Evolutionary conservation across 2,888 invertebrate species (phyloP).

Genomic region (Ochlodes sylvanus): DNA sequence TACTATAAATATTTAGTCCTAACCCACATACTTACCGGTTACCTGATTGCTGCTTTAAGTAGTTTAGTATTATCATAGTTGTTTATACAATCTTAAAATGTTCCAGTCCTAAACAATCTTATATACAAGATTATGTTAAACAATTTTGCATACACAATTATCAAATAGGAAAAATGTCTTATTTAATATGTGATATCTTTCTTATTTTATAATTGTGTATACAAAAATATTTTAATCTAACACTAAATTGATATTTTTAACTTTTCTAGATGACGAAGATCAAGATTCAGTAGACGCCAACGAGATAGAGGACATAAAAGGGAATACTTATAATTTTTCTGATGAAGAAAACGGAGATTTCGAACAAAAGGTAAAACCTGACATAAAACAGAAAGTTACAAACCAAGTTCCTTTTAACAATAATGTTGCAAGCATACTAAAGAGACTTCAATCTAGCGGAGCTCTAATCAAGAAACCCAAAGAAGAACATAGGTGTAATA

Average conservation of each 20-base stretch:
- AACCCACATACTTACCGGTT: no score
- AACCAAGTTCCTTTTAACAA: slow-evolving; percentile 47
- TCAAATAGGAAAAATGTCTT: no score
- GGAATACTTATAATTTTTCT: slow-evolving; percentile 15
- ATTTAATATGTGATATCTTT: no score
- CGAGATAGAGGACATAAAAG: slow-evolving; percentile 5
- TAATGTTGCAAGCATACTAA: slow-evolving; percentile 67
- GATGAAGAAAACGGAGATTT: slow-evolving; percentile 37
- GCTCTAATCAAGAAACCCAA: slow-evolving; percentile 71
- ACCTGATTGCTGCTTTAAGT: no score
- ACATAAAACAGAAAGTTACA: slow-evolving; percentile 41
- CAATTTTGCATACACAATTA: no score
- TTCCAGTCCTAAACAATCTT: no score
- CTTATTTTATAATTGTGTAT: no score
- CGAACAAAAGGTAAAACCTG: slow-evolving; percentile 47
- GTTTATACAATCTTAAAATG: neutral
- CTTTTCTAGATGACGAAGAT: slow-evolving; percentile 57
- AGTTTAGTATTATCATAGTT: neutral
- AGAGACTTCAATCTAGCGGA: slow-evolving; percentile 69
- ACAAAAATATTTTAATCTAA: no score
- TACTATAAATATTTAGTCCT: no score
- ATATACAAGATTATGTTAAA: no score
- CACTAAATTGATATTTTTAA: slow-evolving; percentile 31
- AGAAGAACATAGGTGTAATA: slow-evolving; percentile 75
- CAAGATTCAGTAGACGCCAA: slow-evolving; percentile 52